phyloP scores from a whole-genome alignment of 2,113 vertebrate genomes.

The Proterorhinus semilunaris region DNA sequence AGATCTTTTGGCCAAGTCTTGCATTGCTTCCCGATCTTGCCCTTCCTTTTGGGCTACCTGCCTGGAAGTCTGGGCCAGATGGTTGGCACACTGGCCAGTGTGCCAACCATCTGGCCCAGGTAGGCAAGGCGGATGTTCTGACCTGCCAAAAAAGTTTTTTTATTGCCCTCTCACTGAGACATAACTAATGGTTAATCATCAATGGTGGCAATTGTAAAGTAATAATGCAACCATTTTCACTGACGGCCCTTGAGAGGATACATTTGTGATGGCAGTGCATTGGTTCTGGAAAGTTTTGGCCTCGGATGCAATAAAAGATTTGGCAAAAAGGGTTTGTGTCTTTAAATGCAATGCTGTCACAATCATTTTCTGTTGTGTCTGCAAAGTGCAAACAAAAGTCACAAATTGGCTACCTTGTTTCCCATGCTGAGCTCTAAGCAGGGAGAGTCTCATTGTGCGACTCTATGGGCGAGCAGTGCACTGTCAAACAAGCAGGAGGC shows the following conservation, averaged over 20 bases:
- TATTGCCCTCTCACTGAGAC: no score
- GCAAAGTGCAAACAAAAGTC: slow-evolving; percentile 30
- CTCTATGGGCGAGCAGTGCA: slow-evolving; percentile 3
- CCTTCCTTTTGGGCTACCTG: no score
- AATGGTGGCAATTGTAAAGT: no score
- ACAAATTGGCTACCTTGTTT: slow-evolving; percentile 48
- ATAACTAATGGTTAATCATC: no score
- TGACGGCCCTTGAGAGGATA: slow-evolving; percentile 26
- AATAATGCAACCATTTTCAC: slow-evolving; percentile 51
- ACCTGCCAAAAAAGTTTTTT: slow-evolving; percentile 49
- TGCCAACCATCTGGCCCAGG: no score
- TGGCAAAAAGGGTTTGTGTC: slow-evolving; percentile 50
- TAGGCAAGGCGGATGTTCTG: no score
- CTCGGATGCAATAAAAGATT: slow-evolving; percentile 35
- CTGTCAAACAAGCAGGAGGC: slow-evolving; percentile 3
- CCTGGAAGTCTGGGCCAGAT: no score
- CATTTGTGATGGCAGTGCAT: slow-evolving; percentile 47
- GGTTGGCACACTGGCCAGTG: no score
- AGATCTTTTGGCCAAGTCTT: no score
- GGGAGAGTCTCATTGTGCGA: slow-evolving; percentile 10
- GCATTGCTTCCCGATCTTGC: no score
- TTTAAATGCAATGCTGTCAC: slow-evolving; percentile 45
- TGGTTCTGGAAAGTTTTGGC: slow-evolving; percentile 42
- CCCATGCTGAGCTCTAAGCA: slow-evolving; percentile 5
- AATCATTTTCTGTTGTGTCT: slow-evolving; percentile 36